phyloP scores from a whole-genome alignment of 2,113 vertebrate species.

The Ictalurus punctatus region DNA sequence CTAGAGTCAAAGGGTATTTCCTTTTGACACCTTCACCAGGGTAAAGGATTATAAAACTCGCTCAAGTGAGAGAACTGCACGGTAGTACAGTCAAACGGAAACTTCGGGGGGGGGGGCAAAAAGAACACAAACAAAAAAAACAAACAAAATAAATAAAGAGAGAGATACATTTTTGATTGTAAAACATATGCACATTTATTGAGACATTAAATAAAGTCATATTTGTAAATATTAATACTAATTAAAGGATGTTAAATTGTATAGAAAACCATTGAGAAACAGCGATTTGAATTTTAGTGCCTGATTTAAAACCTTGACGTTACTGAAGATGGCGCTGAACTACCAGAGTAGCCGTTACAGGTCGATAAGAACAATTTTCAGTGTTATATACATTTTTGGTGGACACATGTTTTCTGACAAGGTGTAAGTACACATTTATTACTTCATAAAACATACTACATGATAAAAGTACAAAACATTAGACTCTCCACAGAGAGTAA shows the following conservation, averaged over 20 bases:
- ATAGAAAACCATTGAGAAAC: not conserved
- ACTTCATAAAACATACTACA: slow-evolving; percentile 52
- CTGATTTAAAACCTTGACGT: not conserved
- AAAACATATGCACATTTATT: slow-evolving; percentile 26
- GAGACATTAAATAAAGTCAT: slow-evolving; percentile 16
- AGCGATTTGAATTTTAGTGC: not conserved
- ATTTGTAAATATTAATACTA: slow-evolving; percentile 3
- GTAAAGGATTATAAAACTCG: not conserved
- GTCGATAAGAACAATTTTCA: not conserved
- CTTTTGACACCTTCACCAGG: not conserved
- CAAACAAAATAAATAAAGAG: too few relatives aligned
- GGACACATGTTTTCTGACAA: slow-evolving; percentile 42
- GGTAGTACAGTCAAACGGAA: not conserved
- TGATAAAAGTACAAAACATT: slow-evolving; percentile 52
- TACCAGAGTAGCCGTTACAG: not conserved
- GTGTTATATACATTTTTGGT: slow-evolving; percentile 54
- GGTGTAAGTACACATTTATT: slow-evolving; percentile 54
- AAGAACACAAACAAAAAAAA: not conserved
- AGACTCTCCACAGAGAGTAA: slow-evolving; percentile 23
- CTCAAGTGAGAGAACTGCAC: not conserved
- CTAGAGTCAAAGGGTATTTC: not conserved
- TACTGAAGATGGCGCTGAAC: not conserved
- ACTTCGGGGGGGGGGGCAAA: too few relatives aligned
- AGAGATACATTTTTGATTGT: not conserved
- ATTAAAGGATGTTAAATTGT: not conserved